phyloP scores from a whole-genome alignment of 2,113 vertebrate genomes.

The Loxodonta africana region DNA sequence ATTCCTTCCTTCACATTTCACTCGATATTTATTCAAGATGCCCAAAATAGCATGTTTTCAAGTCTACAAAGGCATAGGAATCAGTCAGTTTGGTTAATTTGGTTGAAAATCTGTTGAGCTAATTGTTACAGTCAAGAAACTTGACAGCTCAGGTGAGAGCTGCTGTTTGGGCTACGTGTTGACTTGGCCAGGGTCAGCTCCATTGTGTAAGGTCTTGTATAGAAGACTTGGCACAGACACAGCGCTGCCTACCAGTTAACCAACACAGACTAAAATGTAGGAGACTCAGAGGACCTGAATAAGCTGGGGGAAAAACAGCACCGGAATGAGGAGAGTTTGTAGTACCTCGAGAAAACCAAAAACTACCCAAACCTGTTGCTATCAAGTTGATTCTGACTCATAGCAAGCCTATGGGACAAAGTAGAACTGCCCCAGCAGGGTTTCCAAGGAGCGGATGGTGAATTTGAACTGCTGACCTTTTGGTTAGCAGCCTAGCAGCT shows the following conservation, averaged over 20 bases:
- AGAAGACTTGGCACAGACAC: background rate
- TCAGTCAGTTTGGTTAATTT: background rate
- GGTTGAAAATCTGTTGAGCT: background rate
- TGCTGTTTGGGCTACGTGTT: rapidly evolving
- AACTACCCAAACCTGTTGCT: no score
- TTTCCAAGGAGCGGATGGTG: no score
- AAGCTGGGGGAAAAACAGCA: background rate
- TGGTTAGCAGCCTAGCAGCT: no score
- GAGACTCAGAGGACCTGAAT: background rate
- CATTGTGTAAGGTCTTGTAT: background rate
- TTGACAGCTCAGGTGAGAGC: background rate
- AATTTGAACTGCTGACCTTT: no score
- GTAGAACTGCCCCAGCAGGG: no score
- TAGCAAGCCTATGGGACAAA: no score
- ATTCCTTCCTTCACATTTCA: background rate
- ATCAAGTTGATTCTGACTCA: no score
- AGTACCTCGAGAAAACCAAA: no score
- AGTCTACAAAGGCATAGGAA: background rate
- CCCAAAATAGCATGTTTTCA: background rate
- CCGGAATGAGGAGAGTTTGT: background rate
- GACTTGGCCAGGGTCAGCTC: background rate
- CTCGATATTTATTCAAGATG: background rate
- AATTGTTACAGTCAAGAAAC: background rate
- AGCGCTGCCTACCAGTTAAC: no score
- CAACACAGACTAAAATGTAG: background rate